Conservation (phyloP, 2,888 invertebrate genomes). For the Acleris sparsana region DNA sequence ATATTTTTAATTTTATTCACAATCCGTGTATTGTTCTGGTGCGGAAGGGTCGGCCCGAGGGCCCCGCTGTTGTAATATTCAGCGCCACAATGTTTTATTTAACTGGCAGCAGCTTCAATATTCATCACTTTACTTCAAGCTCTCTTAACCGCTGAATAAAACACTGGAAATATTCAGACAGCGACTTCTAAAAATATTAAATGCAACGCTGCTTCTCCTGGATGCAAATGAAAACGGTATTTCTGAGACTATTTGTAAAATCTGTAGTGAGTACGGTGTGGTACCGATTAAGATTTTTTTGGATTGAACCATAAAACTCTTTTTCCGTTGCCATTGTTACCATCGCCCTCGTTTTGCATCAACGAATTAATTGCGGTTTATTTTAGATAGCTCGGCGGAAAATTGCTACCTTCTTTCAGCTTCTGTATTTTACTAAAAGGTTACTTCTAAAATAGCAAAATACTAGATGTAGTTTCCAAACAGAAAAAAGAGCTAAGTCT, state of each 20-base stretch:
- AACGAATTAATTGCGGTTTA: neutral
- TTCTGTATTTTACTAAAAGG: neutral
- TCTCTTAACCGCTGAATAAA: slow-evolving; percentile 57
- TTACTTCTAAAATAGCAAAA: no score
- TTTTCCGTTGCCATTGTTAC: neutral
- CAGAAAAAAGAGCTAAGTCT: slow-evolving; percentile 5
- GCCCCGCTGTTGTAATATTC: slow-evolving; percentile 63
- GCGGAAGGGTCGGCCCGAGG: slow-evolving; percentile 52
- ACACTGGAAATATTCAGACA: slow-evolving; percentile 42
- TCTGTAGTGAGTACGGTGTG: no score
- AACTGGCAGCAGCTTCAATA: slow-evolving; percentile 62
- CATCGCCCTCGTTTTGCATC: neutral
- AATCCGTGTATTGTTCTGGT: slow-evolving; percentile 61
- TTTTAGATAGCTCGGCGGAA: neutral
- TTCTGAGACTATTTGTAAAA: neutral
- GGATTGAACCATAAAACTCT: neutral
- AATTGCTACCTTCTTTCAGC: neutral
- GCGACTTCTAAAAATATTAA: slow-evolving; percentile 28
- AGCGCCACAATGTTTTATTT: slow-evolving; percentile 68
- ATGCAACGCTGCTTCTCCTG: slow-evolving; percentile 9
- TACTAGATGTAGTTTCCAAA: slow-evolving; percentile 1
- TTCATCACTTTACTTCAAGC: slow-evolving; percentile 59
- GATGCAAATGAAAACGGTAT: slow-evolving; percentile 1
- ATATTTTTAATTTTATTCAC: slow-evolving; percentile 70
- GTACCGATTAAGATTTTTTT: neutral